Evolutionary conservation across 2,797 vertebrate species (phyloP).

Genomic region (Microcaecilia unicolor): DNA sequence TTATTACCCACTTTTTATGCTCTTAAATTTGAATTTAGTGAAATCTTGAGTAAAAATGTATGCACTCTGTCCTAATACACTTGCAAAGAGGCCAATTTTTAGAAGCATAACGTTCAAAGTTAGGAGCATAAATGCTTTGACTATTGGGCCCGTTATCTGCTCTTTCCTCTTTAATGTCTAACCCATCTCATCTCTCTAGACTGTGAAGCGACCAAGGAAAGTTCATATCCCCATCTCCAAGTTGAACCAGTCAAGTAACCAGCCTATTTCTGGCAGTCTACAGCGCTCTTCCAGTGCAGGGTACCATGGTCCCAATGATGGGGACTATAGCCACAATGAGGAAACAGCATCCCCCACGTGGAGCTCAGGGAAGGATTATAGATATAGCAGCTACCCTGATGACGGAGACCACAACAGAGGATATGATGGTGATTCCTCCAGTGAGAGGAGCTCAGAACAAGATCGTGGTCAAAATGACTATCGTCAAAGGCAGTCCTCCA

Average conservation of each 20-base stretch:
- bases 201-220: slow-evolving; percentile 76
- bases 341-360: background rate
- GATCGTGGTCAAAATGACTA: background rate
- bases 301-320: background rate
- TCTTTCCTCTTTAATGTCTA: background rate
- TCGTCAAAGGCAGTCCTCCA: background rate
- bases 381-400: slow-evolving; percentile 5
- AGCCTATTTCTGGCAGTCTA: background rate
- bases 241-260: background rate
- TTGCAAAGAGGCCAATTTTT: too few relatives aligned
- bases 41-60: too few relatives aligned
- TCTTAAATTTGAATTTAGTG: too few relatives aligned
- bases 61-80: too few relatives aligned
- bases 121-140: too few relatives aligned
- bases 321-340: background rate
- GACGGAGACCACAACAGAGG: slow-evolving; percentile 39
- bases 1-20: too few relatives aligned
- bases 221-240: slow-evolving; percentile 64
- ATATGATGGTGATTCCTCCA: slow-evolving; percentile 68
- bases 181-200: slow-evolving; percentile 49
- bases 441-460: slow-evolving; percentile 56
- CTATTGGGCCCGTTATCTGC: too few relatives aligned
- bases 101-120: too few relatives aligned
- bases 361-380: background rate
- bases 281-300: rapidly evolving